phyloP scores from a whole-genome alignment of 2,888 invertebrate species.

The Linnaemya vulpina region DNA sequence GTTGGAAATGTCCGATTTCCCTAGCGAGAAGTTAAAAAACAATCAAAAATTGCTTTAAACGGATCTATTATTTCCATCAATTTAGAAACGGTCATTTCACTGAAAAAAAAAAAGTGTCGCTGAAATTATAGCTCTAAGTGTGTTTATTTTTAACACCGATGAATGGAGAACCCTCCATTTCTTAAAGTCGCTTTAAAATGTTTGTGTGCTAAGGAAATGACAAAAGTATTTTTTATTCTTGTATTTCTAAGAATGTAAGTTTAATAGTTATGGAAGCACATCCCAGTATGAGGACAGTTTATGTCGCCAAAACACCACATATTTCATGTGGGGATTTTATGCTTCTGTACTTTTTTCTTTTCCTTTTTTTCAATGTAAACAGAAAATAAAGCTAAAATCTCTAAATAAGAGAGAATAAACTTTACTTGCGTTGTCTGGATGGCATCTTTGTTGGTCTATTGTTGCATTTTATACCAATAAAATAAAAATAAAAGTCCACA shows the following conservation, averaged over 20 bases:
- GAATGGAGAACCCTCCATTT: background rate
- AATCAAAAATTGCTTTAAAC: no score
- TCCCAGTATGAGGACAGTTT: constrained; percentile 69
- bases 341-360: constrained; percentile 12
- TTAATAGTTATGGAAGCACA: constrained; percentile 55
- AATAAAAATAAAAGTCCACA: background rate
- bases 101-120: no score
- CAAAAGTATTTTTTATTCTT: constrained; percentile 42
- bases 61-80: no score
- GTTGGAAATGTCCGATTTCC: no score
- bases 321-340: constrained; percentile 62
- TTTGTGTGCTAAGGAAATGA: constrained; percentile 50
- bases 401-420: constrained; percentile 74
- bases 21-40: no score
- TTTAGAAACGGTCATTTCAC: no score
- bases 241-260: constrained; percentile 13
- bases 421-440: constrained; percentile 79
- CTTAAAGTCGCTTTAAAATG: constrained; percentile 54
- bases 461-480: constrained; percentile 36
- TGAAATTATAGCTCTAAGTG: no score
- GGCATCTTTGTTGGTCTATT: constrained; percentile 39
- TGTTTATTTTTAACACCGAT: no score
- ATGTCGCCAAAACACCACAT: constrained; percentile 72
- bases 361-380: background rate
- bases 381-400: constrained; percentile 40